Evolutionary conservation across 2,797 vertebrate genomes (phyloP).

Genomic region (Artibeus lituratus): DNA sequence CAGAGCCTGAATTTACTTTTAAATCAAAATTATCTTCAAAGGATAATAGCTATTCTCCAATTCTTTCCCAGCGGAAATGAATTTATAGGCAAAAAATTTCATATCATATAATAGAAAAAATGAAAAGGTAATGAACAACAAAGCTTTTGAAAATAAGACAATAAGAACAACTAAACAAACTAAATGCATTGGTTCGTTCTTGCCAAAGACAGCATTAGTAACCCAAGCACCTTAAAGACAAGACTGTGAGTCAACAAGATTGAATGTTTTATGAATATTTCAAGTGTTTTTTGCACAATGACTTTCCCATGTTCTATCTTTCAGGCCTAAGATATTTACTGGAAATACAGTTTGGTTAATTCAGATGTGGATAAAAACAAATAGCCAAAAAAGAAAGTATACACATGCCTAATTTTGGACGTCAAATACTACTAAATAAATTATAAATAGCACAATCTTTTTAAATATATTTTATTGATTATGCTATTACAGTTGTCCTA

Average conservation of each 20-base stretch:
- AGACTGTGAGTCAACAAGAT: background rate
- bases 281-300: background rate
- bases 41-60: background rate
- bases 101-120: background rate
- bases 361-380: conserved; percentile 21
- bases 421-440: conserved; percentile 4
- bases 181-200: background rate
- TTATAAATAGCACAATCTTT: background rate
- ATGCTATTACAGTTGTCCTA: too few species aligned
- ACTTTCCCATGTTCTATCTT: background rate
- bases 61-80: conserved; percentile 34
- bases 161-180: background rate
- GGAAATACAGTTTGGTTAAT: conserved; percentile 30
- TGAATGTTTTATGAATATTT: background rate
- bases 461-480: too few species aligned
- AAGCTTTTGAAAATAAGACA: background rate
- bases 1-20: background rate
- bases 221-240: background rate
- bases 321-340: background rate
- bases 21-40: conserved; percentile 14
- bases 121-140: background rate
- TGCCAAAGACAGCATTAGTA: background rate
- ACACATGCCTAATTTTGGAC: background rate
- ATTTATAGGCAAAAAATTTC: background rate
- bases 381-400: background rate